A percentile compares a stretch with the other conserved stretches of the same genome.
phyloP scores from a whole-genome alignment of 2,888 invertebrate species.

The Rotaria magnacalcarata region DNA sequence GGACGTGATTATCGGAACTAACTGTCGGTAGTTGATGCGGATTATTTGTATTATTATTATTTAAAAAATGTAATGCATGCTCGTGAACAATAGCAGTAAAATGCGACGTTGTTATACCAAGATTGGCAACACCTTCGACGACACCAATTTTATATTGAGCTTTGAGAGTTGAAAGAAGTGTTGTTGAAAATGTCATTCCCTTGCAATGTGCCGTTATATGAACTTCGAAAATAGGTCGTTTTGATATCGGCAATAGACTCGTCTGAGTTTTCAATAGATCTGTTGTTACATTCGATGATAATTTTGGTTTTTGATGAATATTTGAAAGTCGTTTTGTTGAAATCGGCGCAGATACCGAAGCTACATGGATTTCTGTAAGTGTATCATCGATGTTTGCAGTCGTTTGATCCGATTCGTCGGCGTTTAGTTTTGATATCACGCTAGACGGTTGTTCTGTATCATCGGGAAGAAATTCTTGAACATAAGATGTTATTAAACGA shows the following conservation, averaged over 20 bases:
- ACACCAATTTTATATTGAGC: constrained; percentile 74
- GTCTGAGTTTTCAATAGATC: neutral
- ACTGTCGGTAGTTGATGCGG: neutral
- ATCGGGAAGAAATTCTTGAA: constrained; percentile 67
- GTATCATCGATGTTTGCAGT: neutral
- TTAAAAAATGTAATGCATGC: constrained; percentile 29
- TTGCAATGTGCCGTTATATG: constrained; percentile 53
- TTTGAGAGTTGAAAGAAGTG: constrained; percentile 84
- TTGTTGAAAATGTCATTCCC: constrained; percentile 79
- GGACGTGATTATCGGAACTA: constrained; percentile 28
- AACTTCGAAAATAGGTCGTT: constrained; percentile 39
- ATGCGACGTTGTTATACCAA: constrained; percentile 14
- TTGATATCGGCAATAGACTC: neutral
- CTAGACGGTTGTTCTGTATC: neutral
- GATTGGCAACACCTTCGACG: constrained; percentile 35
- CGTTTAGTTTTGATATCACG: neutral
- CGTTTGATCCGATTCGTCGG: neutral
- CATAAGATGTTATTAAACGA: constrained; percentile 81
- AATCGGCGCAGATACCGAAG: neutral
- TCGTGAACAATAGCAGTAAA: constrained; percentile 14
- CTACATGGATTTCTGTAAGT: neutral
- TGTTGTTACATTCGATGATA: neutral
- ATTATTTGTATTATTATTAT: neutral
- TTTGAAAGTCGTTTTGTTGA: neutral
- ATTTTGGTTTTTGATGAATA: neutral